phyloP scores from a whole-genome alignment of 2,113 vertebrate genomes.

The Neolamprologus sp. region DNA sequence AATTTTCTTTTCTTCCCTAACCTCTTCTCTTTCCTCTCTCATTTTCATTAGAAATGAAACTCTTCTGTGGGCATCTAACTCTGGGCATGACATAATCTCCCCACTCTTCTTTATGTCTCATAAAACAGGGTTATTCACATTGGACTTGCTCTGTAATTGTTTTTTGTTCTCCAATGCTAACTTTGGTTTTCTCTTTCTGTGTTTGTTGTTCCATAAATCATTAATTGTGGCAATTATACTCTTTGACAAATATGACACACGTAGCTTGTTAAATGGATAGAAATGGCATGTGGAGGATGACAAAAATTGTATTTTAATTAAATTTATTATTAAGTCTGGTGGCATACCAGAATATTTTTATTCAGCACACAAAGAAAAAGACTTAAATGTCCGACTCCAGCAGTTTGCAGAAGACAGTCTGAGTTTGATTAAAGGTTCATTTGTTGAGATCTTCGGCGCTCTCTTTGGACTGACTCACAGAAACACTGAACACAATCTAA shows the following conservation, averaged over 20 bases:
- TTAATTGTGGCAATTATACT: neutral
- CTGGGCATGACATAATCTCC: neutral
- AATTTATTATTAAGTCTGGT: neutral
- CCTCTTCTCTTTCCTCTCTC: neutral
- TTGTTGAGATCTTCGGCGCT: neutral
- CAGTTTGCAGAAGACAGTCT: neutral
- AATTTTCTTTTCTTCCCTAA: too few species aligned
- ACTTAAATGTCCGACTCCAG: neutral
- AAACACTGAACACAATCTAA: neutral
- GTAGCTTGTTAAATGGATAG: neutral
- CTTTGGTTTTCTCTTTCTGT: neutral
- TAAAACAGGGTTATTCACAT: neutral
- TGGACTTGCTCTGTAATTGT: neutral
- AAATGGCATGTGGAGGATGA: neutral
- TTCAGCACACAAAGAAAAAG: neutral
- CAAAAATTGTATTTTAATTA: neutral
- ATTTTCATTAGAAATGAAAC: neutral
- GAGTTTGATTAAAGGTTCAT: neutral
- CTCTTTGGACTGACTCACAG: neutral
- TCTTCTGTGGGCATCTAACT: neutral
- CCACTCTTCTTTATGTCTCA: neutral
- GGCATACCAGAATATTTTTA: neutral
- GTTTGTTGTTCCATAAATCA: neutral
- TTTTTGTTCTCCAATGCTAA: neutral
- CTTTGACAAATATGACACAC: neutral